Conservation (phyloP, 2,888 invertebrate genomes). For the Eudasyphora cyanicolor region DNA sequence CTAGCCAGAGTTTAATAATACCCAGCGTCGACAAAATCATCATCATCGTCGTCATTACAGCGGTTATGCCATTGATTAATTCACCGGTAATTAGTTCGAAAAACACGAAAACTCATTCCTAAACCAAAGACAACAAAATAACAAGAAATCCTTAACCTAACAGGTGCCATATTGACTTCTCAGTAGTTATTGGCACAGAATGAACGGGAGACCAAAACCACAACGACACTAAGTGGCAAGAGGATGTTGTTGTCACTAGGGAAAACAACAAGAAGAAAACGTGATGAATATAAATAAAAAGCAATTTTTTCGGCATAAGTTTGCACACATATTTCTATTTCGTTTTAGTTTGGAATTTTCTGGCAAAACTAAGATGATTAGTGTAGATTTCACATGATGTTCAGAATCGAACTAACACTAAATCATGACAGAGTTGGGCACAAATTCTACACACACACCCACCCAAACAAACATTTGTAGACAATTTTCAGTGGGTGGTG, state of each 20-base stretch:
- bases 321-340: constrained; percentile 34
- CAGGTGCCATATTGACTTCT: constrained; percentile 57
- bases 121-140: background rate
- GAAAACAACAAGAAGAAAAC: constrained; percentile 35
- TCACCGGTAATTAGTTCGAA: constrained; percentile 57
- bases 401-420: constrained; percentile 25
- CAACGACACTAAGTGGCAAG: background rate
- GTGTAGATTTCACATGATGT: constrained; percentile 48
- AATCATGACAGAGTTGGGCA: constrained; percentile 37
- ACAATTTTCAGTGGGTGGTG: background rate
- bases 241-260: no score
- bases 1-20: background rate
- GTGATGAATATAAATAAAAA: constrained; percentile 63
- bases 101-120: constrained; percentile 44
- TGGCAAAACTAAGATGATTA: constrained; percentile 55
- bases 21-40: background rate
- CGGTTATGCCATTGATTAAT: constrained; percentile 58
- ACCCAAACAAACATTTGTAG: background rate
- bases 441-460: no score
- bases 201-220: background rate
- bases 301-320: constrained; percentile 28
- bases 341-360: constrained; percentile 20
- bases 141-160: constrained; percentile 15
- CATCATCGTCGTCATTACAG: constrained; percentile 35
- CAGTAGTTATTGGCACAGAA: constrained; percentile 6